A percentile compares a stretch with the other conserved stretches of the same genome.
Evolutionary conservation across 2,797 vertebrate species (phyloP).

Genomic region (Anableps anableps): DNA sequence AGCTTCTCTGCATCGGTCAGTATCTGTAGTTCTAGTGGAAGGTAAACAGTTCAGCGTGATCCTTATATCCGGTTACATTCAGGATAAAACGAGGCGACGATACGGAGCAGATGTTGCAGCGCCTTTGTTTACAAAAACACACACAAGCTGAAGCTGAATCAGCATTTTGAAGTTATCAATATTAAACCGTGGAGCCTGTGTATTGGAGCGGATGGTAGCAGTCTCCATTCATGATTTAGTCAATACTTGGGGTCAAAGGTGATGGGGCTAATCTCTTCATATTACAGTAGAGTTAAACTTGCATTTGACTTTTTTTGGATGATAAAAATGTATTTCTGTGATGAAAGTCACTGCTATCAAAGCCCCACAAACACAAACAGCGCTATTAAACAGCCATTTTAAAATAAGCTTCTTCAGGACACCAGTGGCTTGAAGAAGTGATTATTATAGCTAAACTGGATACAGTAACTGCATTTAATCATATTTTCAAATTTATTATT

Average conservation of each 20-base stretch:
- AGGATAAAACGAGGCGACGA: too few species aligned
- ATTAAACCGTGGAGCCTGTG: neutral
- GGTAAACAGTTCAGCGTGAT: neutral
- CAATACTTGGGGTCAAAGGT: neutral
- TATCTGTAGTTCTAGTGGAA: slow-evolving; percentile 5
- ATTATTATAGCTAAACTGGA: neutral
- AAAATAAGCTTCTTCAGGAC: neutral
- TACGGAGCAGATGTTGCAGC: neutral
- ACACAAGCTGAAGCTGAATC: neutral
- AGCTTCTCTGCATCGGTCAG: slow-evolving; percentile 90
- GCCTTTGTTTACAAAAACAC: neutral
- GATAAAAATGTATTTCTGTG: neutral
- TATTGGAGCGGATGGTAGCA: neutral
- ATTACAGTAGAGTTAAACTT: neutral
- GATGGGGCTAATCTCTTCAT: neutral
- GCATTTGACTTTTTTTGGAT: neutral
- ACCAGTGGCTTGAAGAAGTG: neutral
- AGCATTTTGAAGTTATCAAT: neutral
- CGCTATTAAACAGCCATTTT: too few species aligned
- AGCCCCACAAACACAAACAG: neutral
- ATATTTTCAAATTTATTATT: neutral
- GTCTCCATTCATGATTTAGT: neutral
- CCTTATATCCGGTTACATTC: neutral
- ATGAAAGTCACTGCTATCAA: neutral
- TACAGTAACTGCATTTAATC: neutral